A percentile compares a stretch with the other conserved stretches of the same genome.
Conservation (phyloP, 2,888 invertebrate genomes). For the Latheticus oryzae region DNA sequence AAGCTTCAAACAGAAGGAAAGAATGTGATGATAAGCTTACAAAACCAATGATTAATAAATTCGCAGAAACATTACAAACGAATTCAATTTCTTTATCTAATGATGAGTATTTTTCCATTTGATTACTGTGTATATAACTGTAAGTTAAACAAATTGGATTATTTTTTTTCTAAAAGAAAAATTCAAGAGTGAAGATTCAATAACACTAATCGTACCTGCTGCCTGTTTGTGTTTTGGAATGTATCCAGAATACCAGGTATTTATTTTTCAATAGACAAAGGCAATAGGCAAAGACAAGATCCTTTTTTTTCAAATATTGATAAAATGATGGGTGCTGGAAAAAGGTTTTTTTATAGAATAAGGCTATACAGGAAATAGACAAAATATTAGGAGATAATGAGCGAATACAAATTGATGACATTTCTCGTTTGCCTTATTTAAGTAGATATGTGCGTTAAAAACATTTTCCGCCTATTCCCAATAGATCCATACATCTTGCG, state of each 20-base stretch:
- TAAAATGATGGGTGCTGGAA: too few relatives aligned
- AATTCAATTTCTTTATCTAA: slow-evolving; percentile 44
- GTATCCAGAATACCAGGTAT: slow-evolving; percentile 56
- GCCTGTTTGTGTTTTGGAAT: slow-evolving; percentile 55
- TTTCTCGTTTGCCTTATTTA: slow-evolving; percentile 52
- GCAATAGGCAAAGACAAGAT: too few relatives aligned
- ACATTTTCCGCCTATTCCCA: slow-evolving; percentile 55
- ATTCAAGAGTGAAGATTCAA: slow-evolving; percentile 57
- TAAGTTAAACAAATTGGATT: slow-evolving; percentile 43
- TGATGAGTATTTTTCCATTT: slow-evolving; percentile 52
- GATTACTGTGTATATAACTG: slow-evolving; percentile 53
- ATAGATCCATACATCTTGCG: slow-evolving; percentile 57
- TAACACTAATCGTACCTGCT: slow-evolving; percentile 50
- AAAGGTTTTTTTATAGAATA: slow-evolving; percentile 48
- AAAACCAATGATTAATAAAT: slow-evolving; percentile 1
- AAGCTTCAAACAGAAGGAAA: slow-evolving; percentile 1
- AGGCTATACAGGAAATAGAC: slow-evolving; percentile 53
- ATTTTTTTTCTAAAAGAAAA: slow-evolving; percentile 4
- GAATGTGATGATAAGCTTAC: neutral
- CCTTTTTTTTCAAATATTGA: too few relatives aligned
- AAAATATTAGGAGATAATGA: slow-evolving; percentile 50
- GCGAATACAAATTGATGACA: slow-evolving; percentile 49
- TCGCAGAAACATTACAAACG: neutral
- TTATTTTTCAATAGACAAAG: too few relatives aligned
- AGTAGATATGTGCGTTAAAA: slow-evolving; percentile 59